Conservation (phyloP, 2,113 vertebrate species). For the Tychaedon coryphoeus region DNA sequence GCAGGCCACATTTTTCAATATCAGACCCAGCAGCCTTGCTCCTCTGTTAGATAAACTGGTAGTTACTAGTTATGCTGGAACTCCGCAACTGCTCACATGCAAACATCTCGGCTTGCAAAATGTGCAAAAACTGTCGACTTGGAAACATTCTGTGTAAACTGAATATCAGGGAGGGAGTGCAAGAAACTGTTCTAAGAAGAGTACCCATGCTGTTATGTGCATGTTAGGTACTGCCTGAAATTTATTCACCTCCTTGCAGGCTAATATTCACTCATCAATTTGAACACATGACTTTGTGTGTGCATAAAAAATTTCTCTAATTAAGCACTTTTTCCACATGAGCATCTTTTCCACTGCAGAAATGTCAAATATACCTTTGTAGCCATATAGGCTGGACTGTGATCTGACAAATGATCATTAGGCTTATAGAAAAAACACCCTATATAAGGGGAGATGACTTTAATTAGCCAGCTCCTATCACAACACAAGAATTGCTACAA, state of each 20-base stretch:
- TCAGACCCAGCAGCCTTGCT: neutral
- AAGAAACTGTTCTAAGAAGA: neutral
- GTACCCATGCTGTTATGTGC: fast-evolving
- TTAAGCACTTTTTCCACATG: neutral
- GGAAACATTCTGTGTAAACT: neutral
- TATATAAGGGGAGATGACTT: neutral
- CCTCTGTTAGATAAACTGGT: fast-evolving
- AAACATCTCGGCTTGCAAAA: neutral
- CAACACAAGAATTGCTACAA: neutral
- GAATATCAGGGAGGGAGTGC: neutral
- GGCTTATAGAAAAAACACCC: neutral
- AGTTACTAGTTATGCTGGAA: neutral
- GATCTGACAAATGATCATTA: neutral
- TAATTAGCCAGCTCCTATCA: neutral
- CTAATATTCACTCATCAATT: neutral
- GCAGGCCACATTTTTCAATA: neutral
- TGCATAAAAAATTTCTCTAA: neutral
- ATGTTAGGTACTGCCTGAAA: neutral
- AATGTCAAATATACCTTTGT: neutral
- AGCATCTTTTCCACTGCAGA: neutral
- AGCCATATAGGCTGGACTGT: neutral
- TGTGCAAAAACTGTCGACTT: neutral
- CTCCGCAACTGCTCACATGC: fast-evolving
- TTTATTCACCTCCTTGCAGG: neutral
- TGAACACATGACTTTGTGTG: neutral